Percentiles rank a stretch among this genome's conserved stretches.
phyloP scores from a whole-genome alignment of 2,888 invertebrate species.

The Dryadula phaetusa region DNA sequence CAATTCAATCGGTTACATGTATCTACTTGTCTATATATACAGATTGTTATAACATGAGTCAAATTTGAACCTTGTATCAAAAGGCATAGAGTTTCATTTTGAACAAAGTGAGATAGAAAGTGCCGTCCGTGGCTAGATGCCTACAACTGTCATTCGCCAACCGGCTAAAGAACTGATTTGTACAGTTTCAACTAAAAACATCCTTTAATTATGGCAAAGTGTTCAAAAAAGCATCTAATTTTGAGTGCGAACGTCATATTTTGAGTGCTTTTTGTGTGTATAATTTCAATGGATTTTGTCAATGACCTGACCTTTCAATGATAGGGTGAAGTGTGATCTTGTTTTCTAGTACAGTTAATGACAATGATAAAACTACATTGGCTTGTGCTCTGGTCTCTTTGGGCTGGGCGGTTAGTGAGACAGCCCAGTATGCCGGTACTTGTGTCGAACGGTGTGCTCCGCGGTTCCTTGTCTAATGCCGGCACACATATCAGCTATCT shows the following conservation, averaged over 20 bases:
- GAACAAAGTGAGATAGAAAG: background rate
- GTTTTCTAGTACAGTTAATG: background rate
- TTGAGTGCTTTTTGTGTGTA: too few relatives aligned
- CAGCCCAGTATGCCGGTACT: conserved; percentile 62
- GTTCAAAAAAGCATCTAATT: background rate
- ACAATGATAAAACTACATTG: conserved; percentile 45
- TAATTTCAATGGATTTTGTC: too few relatives aligned
- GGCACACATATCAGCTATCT: conserved; percentile 62
- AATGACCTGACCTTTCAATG: too few relatives aligned
- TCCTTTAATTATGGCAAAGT: background rate
- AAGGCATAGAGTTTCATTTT: background rate
- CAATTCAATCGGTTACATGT: conserved; percentile 3
- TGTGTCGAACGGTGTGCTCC: conserved; percentile 57
- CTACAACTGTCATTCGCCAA: conserved; percentile 7
- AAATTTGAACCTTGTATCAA: background rate
- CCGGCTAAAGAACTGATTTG: conserved; percentile 13
- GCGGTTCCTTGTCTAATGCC: conserved; percentile 59
- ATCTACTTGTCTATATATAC: background rate
- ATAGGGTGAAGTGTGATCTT: background rate
- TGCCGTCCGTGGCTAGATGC: background rate
- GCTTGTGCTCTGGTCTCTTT: conserved; percentile 67
- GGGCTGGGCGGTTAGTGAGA: conserved; percentile 61
- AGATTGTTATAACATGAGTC: background rate
- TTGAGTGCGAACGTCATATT: background rate
- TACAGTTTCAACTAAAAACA: background rate